A percentile compares a stretch with the other conserved stretches of the same genome.
Evolutionary conservation across 1,140 invertebrate genomes (phyloP).

Genomic region (Oncopodura yosiiana): DNA sequence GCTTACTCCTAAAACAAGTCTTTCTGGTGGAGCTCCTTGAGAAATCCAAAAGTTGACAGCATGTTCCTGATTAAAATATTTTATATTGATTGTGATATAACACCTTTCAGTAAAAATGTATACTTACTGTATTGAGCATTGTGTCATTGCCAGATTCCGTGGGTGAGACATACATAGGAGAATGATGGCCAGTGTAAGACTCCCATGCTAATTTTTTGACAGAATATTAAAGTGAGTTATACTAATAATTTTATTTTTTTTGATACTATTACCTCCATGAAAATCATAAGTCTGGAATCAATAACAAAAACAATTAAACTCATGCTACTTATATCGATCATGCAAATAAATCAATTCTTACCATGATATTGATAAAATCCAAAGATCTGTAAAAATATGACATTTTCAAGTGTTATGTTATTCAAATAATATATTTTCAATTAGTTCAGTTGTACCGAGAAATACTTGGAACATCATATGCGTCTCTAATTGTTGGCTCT

Average conservation of each 20-base stretch:
- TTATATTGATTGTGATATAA: too few species aligned
- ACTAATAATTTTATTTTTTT: not conserved
- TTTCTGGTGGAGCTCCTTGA: conserved; percentile 42
- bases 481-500: conserved; percentile 24
- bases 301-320: not conserved
- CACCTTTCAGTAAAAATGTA: not conserved
- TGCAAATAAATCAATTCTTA: not conserved
- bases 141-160: conserved; percentile 18
- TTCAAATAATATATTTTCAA: conserved; percentile 1
- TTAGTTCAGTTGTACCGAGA: conserved; percentile 14
- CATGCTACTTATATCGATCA: not conserved
- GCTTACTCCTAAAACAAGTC: conserved; percentile 48
- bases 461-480: conserved; percentile 32
- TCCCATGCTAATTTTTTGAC: too few species aligned
- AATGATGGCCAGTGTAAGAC: conserved; percentile 11
- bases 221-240: too few species aligned
- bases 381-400: conserved; percentile 13
- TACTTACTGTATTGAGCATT: conserved; percentile 10
- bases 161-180: conserved; percentile 8
- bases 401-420: not conserved
- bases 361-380: conserved; percentile 33
- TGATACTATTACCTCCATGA: conserved; percentile 15
- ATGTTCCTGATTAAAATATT: conserved; percentile 36
- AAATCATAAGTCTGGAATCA: conserved; percentile 27
- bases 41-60: conserved; percentile 42